Evolutionary conservation across 2,797 vertebrate species (phyloP).

Genomic region (Tragelaphus oryx): DNA sequence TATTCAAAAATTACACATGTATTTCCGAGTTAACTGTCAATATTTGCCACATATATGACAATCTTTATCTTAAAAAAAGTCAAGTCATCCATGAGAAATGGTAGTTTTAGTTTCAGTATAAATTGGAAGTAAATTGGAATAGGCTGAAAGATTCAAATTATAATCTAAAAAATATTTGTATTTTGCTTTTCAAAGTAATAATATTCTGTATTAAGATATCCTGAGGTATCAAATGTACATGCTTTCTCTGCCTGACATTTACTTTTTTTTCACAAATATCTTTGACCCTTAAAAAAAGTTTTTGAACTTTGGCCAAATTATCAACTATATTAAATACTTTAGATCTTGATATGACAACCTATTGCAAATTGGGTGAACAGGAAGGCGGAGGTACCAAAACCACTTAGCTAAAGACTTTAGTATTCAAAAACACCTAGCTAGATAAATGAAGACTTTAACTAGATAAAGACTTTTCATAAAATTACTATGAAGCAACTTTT

Average conservation of each 20-base stretch:
- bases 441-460: neutral
- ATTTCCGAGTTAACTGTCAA: neutral
- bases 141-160: neutral
- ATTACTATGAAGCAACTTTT: constrained; percentile 14
- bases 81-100: neutral
- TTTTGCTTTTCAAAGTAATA: constrained; percentile 36
- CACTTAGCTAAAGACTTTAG: neutral
- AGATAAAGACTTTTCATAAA: neutral
- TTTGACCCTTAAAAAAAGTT: constrained; percentile 45
- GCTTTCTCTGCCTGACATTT: constrained; percentile 37
- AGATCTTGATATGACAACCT: constrained; percentile 41
- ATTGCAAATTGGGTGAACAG: constrained; percentile 44
- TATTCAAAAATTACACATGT: constrained; percentile 3
- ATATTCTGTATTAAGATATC: neutral
- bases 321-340: constrained; percentile 50
- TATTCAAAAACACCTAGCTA: neutral
- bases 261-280: constrained; percentile 25
- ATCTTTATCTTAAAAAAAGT: neutral
- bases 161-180: neutral
- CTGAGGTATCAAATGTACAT: neutral
- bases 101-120: neutral
- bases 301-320: constrained; percentile 26
- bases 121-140: neutral
- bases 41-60: neutral
- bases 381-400: neutral